phyloP scores from a whole-genome alignment of 2,113 vertebrate species.

The Actinemys pallida region DNA sequence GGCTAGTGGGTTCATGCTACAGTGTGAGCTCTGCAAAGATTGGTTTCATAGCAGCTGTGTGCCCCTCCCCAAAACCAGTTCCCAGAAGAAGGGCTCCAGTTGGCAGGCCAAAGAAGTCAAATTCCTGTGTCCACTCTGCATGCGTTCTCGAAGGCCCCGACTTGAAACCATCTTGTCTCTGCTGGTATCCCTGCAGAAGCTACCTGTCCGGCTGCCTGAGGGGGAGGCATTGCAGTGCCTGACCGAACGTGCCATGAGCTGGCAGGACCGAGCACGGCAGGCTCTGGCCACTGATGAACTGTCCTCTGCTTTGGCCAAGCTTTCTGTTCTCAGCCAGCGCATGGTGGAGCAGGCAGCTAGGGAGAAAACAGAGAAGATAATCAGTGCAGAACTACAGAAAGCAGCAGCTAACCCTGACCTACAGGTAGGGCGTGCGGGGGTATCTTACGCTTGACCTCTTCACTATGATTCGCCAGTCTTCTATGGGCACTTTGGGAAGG shows the following conservation, averaged over 20 bases:
- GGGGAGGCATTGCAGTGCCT: conserved; percentile 96
- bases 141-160: conserved; percentile 93
- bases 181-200: conserved; percentile 96
- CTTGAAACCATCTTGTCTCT: conserved; percentile 97
- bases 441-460: neutral
- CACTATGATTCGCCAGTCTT: neutral
- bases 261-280: conserved; percentile 96
- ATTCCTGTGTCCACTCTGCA: conserved; percentile 95
- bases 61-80: conserved; percentile 91
- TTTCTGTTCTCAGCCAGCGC: conserved; percentile 95
- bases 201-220: conserved; percentile 93
- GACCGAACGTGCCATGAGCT: conserved; percentile 97
- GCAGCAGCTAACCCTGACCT: conserved; percentile 97
- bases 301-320: conserved; percentile 96
- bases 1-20: conserved; percentile 95
- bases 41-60: conserved; percentile 98
- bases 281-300: conserved; percentile 94
- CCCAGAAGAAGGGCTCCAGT: conserved; percentile 91
- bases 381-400: conserved; percentile 97
- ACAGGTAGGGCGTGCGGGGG: conserved; percentile 81
- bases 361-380: conserved; percentile 98
- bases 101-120: conserved; percentile 97
- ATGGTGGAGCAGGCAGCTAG: conserved; percentile 99
- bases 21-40: conserved; percentile 98
- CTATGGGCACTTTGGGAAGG: neutral